These are phyloP conservation scores for Megathymus violae DNA, from an alignment of 1,140 invertebrate species.

Conservation along the genomic window DNA sequence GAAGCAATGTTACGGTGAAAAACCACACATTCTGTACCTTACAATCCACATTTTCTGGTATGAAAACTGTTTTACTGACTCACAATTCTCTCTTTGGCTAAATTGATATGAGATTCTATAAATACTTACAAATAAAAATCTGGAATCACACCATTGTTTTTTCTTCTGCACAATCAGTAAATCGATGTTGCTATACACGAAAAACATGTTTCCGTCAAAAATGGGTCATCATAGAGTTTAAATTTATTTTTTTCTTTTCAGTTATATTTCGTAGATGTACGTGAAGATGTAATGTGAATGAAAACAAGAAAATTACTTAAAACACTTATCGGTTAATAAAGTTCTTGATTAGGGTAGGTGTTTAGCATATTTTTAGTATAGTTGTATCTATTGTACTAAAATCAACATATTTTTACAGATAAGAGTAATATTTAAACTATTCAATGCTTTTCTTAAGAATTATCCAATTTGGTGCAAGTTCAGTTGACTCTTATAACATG, in stretches of 20 bases:
- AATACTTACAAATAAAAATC: constrained; percentile 84
- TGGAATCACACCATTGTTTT: constrained; percentile 84
- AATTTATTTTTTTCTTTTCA: background rate
- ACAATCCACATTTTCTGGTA: constrained; percentile 54
- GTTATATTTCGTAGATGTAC: too few relatives aligned
- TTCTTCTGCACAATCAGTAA: constrained; percentile 82
- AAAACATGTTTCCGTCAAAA: constrained; percentile 54
- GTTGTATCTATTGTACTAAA: too few relatives aligned
- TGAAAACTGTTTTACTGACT: constrained; percentile 61
- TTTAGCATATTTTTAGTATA: too few relatives aligned
- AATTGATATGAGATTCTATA: constrained; percentile 80
- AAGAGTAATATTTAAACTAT: too few relatives aligned
- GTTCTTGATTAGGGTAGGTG: too few relatives aligned
- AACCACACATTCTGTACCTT: constrained; percentile 62
- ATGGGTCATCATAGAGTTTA: constrained; percentile 58
- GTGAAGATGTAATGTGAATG: too few relatives aligned
- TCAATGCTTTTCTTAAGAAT: too few relatives aligned
- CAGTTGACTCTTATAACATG: too few relatives aligned
- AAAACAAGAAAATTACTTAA: too few relatives aligned
- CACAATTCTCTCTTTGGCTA: constrained; percentile 65
- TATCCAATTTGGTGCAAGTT: too few relatives aligned
- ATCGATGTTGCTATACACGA: constrained; percentile 67
- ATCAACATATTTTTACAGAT: too few relatives aligned
- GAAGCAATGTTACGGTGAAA: constrained; percentile 58
- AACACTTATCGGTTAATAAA: too few relatives aligned